Percentiles rank a stretch among this genome's conserved stretches.
Evolutionary conservation across 2,888 invertebrate genomes (phyloP).

Genomic region (Eilema caniola): DNA sequence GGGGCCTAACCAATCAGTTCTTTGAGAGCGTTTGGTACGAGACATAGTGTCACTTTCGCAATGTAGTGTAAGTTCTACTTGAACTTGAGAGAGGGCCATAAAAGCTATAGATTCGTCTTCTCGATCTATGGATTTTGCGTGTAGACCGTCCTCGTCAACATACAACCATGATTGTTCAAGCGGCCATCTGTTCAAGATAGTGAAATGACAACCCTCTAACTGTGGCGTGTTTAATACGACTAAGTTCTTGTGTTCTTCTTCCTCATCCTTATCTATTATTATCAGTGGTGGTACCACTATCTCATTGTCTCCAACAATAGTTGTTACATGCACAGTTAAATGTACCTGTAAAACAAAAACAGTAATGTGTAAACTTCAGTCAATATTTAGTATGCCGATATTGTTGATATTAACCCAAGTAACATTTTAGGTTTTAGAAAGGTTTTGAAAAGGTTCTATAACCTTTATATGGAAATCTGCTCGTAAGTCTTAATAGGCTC

Average conservation of each 20-base stretch:
- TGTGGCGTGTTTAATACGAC: conserved; percentile 60
- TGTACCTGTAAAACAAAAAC: conserved; percentile 62
- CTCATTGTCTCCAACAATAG: conserved; percentile 61
- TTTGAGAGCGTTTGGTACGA: conserved; percentile 66
- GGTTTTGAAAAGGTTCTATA: too few relatives aligned
- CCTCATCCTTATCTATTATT: conserved; percentile 76
- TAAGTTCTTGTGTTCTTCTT: conserved; percentile 68
- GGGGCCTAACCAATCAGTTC: conserved; percentile 60
- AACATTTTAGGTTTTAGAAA: too few relatives aligned
- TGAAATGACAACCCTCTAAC: conserved; percentile 67
- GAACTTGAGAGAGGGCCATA: conserved; percentile 81
- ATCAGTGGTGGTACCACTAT: conserved; percentile 70
- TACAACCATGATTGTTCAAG: conserved; percentile 75
- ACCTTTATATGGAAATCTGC: too few relatives aligned
- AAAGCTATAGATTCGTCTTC: conserved; percentile 79
- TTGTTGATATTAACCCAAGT: too few relatives aligned
- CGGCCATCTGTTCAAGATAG: conserved; percentile 76
- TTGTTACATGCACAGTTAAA: conserved; percentile 64
- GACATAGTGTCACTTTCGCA: conserved; percentile 61
- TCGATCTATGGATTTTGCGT: conserved; percentile 74
- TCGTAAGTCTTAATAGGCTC: too few relatives aligned
- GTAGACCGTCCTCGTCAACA: conserved; percentile 72
- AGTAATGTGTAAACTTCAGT: too few relatives aligned
- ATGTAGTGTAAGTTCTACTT: conserved; percentile 74
- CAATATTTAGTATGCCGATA: too few relatives aligned